phyloP scores from a whole-genome alignment of 2,797 vertebrate species.

The Thaleichthys pacificus region DNA sequence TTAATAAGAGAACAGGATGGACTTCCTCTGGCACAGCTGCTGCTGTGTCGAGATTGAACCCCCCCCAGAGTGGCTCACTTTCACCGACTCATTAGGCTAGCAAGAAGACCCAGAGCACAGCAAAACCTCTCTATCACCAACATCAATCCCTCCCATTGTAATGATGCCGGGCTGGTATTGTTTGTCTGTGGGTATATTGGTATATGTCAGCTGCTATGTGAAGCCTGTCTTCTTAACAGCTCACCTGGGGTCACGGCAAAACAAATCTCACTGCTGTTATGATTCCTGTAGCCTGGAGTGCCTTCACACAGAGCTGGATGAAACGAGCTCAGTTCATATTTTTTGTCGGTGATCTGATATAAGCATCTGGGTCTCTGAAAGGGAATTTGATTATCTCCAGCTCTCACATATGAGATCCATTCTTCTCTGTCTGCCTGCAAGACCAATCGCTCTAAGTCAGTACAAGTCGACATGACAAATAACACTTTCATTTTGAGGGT shows the following conservation, averaged over 20 bases:
- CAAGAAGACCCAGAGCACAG: too few relatives aligned
- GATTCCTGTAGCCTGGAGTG: neutral
- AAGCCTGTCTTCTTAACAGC: neutral
- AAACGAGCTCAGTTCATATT: neutral
- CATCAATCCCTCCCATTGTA: too few relatives aligned
- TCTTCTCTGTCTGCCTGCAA: conserved; percentile 7
- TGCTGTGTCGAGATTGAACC: too few relatives aligned
- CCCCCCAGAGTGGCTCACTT: too few relatives aligned
- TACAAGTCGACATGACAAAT: conserved; percentile 10
- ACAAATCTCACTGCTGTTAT: neutral
- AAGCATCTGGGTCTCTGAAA: conserved; percentile 5
- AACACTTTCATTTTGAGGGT: conserved; percentile 6
- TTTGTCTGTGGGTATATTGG: neutral
- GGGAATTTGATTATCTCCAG: conserved; percentile 1
- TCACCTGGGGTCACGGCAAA: neutral
- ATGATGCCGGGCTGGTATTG: neutral
- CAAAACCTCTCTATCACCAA: too few relatives aligned
- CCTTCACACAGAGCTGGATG: neutral
- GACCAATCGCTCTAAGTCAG: conserved; percentile 3
- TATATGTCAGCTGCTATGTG: neutral
- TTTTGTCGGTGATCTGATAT: conserved; percentile 6
- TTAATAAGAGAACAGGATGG: too few relatives aligned
- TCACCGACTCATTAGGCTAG: too few relatives aligned
- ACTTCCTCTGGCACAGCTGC: too few relatives aligned
- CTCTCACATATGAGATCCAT: conserved; percentile 4